Evolutionary conservation across 2,797 vertebrate species (phyloP).

Genomic region (Coreius guichenoti): DNA sequence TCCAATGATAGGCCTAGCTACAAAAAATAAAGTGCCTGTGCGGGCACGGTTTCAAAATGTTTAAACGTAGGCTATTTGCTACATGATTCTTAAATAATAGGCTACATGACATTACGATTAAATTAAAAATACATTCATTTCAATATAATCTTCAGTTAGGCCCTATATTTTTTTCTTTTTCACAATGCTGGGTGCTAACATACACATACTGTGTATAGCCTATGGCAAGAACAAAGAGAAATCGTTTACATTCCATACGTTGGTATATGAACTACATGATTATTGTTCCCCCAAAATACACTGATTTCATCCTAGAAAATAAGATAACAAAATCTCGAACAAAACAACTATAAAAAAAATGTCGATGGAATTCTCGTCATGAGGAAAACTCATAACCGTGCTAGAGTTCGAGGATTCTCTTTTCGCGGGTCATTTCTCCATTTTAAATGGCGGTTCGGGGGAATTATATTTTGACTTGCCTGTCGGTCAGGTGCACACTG

Average conservation of each 20-base stretch:
- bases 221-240: not conserved
- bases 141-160: not conserved
- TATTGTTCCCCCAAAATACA: slow-evolving; percentile 17
- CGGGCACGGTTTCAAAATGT: not conserved
- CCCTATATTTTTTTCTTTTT: not conserved
- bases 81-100: not conserved
- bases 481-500: slow-evolving; percentile 94
- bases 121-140: not conserved
- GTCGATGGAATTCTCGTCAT: not conserved
- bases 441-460: slow-evolving; percentile 95
- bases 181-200: not conserved
- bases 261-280: not conserved
- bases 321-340: not conserved
- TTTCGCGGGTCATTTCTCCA: slow-evolving; percentile 98
- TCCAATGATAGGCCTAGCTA: not conserved
- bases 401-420: slow-evolving; percentile 92
- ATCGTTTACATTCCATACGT: not conserved
- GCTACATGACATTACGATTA: not conserved
- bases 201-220: not conserved
- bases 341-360: not conserved
- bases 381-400: slow-evolving; percentile 92
- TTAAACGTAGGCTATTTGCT: not conserved
- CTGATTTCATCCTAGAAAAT: not conserved
- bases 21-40: not conserved
- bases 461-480: slow-evolving; percentile 99